phyloP scores from a whole-genome alignment of 2,888 invertebrate species.

The Drosophila peninsularis region DNA sequence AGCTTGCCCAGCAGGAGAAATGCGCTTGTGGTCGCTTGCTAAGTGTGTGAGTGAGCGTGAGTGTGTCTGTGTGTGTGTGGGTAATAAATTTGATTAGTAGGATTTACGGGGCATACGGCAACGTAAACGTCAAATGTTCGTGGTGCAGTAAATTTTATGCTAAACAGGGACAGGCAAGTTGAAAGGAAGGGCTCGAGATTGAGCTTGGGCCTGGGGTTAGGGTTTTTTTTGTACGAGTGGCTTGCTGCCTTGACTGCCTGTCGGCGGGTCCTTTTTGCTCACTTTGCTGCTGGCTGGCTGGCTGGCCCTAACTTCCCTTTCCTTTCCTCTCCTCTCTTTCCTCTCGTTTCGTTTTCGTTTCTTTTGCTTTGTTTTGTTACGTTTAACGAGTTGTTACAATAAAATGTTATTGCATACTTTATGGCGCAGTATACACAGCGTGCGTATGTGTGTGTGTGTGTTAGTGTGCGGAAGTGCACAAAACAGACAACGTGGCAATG shows the following conservation, averaged over 20 bases:
- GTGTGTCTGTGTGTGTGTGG: constrained; percentile 39
- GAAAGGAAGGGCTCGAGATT: constrained; percentile 5
- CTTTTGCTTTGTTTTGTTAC: constrained; percentile 52
- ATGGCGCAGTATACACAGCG: constrained; percentile 33
- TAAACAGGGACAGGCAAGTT: constrained; percentile 52
- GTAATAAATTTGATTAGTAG: constrained; percentile 80
- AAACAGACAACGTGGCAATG: constrained; percentile 46
- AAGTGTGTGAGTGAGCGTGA: constrained; percentile 14
- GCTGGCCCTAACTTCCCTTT: too few species aligned
- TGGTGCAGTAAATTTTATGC: constrained; percentile 78
- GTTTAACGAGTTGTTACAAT: constrained; percentile 77
- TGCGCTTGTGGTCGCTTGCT: constrained; percentile 42
- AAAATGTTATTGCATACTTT: constrained; percentile 79
- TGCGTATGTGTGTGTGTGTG: constrained; percentile 9
- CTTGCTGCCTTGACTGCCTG: constrained; percentile 23
- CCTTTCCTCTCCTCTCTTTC: constrained; percentile 7
- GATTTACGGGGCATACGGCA: constrained; percentile 73
- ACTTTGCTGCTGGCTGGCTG: constrained; percentile 5
- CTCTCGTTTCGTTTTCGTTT: constrained; percentile 8
- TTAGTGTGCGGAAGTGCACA: constrained; percentile 50
- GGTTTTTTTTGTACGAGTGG: constrained; percentile 25
- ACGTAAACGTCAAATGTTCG: constrained; percentile 74
- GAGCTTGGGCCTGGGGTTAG: constrained; percentile 1
- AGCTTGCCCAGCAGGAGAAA: constrained; percentile 19
- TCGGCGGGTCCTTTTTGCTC: constrained; percentile 20